These are phyloP conservation scores for Nesidiocoris tenuis DNA, from an alignment of 2,888 invertebrate genomes.

Conservation along the genomic window DNA sequence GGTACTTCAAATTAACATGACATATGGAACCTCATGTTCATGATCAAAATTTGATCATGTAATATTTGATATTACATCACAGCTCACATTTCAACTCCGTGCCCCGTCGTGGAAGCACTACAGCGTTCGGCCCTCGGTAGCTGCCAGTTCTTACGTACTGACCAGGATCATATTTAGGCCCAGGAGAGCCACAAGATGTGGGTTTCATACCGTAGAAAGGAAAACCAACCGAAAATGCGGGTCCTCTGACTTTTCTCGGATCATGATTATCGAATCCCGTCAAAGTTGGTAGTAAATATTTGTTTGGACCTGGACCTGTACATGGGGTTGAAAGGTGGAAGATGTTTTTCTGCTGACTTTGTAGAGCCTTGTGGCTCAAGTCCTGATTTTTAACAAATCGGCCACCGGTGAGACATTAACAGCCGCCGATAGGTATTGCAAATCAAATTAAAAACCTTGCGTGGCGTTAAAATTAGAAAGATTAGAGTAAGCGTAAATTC, in stretches of 20 bases:
- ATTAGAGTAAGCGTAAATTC: no score
- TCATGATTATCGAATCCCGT: conserved; percentile 40
- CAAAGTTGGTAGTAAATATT: conserved; percentile 40
- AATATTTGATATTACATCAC: no score
- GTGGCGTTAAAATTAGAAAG: no score
- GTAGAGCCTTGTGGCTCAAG: no score
- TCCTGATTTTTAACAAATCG: no score
- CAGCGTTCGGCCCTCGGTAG: conserved; percentile 13
- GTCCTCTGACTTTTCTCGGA: conserved; percentile 22
- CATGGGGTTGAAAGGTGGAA: not conserved
- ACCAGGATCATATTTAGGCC: conserved; percentile 43
- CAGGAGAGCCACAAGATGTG: conserved; percentile 9
- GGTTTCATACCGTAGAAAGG: not conserved
- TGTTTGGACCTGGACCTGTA: conserved; percentile 34
- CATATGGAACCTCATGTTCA: no score
- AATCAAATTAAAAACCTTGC: no score
- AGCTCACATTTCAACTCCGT: conserved; percentile 11
- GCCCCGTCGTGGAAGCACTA: conserved; percentile 19
- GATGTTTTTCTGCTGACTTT: no score
- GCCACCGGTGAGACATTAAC: no score
- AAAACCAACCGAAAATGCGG: conserved; percentile 20
- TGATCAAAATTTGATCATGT: no score
- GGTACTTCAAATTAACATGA: no score
- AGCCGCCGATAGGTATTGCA: no score
- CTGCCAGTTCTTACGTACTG: conserved; percentile 30